Conservation (phyloP, 2,113 vertebrate species). For the Hypanus sabinus region DNA sequence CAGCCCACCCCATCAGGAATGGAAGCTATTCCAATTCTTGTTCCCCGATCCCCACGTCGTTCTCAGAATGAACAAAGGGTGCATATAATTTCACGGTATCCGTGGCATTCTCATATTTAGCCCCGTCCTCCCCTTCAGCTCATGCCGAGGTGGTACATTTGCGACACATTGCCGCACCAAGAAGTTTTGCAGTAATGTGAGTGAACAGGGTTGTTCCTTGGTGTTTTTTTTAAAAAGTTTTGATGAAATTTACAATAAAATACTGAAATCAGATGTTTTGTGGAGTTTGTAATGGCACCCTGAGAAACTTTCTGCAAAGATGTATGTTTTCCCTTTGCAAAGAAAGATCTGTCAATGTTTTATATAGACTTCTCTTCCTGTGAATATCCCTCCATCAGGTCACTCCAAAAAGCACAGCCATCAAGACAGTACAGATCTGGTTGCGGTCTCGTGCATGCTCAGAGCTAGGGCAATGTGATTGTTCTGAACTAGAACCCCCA, state of each 20-base stretch:
- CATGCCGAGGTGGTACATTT: not conserved
- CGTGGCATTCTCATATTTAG: not conserved
- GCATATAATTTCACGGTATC: constrained; percentile 21
- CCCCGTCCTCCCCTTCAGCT: not conserved
- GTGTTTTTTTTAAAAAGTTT: constrained; percentile 4
- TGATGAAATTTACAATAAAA: constrained; percentile 33
- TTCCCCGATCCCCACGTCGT: not conserved
- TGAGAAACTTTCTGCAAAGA: not conserved
- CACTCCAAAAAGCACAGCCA: not conserved
- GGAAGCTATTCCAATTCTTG: not conserved
- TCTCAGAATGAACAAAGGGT: not conserved
- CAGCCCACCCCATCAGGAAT: not conserved
- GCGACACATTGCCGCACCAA: not conserved
- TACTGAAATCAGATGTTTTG: not conserved
- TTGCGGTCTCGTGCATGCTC: too few relatives aligned
- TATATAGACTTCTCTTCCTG: not conserved
- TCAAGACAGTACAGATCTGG: too few relatives aligned
- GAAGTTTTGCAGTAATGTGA: not conserved
- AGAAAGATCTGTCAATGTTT: not conserved
- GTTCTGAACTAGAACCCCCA: not conserved
- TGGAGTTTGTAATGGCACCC: not conserved
- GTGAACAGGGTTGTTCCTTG: not conserved
- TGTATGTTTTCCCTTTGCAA: not conserved
- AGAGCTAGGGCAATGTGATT: too few relatives aligned
- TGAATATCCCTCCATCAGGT: not conserved